These are phyloP conservation scores for Grantiella picta DNA, from an alignment of 2,113 vertebrate species.

Conservation along the genomic window DNA sequence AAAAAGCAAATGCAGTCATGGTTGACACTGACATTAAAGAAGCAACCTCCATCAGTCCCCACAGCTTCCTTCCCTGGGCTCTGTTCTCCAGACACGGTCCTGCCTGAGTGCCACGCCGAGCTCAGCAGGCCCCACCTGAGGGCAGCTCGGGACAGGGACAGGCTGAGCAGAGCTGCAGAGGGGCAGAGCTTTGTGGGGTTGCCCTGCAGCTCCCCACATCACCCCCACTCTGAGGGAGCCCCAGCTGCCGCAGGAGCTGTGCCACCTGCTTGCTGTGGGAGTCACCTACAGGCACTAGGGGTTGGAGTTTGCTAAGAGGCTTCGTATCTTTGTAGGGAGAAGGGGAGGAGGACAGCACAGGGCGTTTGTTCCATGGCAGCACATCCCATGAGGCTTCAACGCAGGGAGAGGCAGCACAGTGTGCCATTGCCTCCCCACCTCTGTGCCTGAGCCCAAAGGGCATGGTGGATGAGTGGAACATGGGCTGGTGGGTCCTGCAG, in stretches of 20 bases:
- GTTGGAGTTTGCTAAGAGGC: not conserved
- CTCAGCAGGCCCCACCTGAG: not conserved
- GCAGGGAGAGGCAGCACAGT: rapidly evolving
- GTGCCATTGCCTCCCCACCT: rapidly evolving
- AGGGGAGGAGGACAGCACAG: not conserved
- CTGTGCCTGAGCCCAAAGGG: not conserved
- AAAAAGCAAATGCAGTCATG: rapidly evolving
- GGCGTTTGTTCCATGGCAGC: not conserved
- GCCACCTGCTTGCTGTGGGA: not conserved
- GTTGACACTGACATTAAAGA: not conserved
- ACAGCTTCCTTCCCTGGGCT: rapidly evolving
- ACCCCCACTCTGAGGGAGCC: not conserved
- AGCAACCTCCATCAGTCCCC: not conserved
- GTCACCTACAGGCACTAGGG: not conserved
- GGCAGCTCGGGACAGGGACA: not conserved
- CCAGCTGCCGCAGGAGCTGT: not conserved
- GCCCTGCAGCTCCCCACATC: not conserved
- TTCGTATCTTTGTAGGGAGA: not conserved
- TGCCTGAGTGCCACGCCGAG: not conserved
- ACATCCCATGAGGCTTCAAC: not conserved
- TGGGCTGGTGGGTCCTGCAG: not conserved
- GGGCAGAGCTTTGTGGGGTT: not conserved
- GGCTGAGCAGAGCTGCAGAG: not conserved
- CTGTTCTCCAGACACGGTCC: not conserved
- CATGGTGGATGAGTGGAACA: not conserved